Percentiles rank a stretch among this genome's conserved stretches.
Evolutionary conservation across 2,888 invertebrate genomes (phyloP).

Genomic region (Dione juno): DNA sequence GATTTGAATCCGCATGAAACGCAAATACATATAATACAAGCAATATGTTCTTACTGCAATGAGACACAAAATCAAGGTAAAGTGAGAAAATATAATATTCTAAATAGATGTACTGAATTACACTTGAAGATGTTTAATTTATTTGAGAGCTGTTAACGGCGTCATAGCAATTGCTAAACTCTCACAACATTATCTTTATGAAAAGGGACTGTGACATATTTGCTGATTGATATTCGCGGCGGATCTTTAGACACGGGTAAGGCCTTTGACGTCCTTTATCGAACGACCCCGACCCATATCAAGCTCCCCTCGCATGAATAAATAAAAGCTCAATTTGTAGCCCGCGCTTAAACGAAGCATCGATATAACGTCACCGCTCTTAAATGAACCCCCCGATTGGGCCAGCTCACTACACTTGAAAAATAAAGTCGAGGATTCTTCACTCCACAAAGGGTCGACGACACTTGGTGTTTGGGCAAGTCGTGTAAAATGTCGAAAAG

Average conservation of each 20-base stretch:
- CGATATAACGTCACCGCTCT: slow-evolving; percentile 64
- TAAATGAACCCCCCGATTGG: slow-evolving; percentile 62
- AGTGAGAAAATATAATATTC: neutral
- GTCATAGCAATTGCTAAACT: slow-evolving; percentile 32
- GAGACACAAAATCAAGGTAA: neutral
- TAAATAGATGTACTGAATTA: neutral
- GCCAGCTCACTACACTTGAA: slow-evolving; percentile 50
- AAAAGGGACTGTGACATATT: slow-evolving; percentile 43
- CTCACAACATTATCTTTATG: slow-evolving; percentile 36
- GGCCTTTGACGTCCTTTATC: slow-evolving; percentile 74
- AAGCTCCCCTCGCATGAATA: slow-evolving; percentile 79
- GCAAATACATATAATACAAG: too few relatives aligned
- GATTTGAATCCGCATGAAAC: neutral
- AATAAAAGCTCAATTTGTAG: slow-evolving; percentile 81
- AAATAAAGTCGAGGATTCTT: slow-evolving; percentile 42
- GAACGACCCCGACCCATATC: slow-evolving; percentile 79
- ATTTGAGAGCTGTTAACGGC: slow-evolving; percentile 23
- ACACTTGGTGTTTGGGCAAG: slow-evolving; percentile 53
- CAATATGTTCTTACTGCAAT: too few relatives aligned
- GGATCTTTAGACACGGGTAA: slow-evolving; percentile 58
- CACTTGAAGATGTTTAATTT: neutral
- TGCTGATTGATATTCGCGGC: slow-evolving; percentile 56
- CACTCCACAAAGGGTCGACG: slow-evolving; percentile 44
- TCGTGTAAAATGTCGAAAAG: slow-evolving; percentile 61
- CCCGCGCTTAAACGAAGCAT: slow-evolving; percentile 71